These are phyloP conservation scores for Amphibalanus amphitrite DNA, from an alignment of 1,140 invertebrate genomes.

Conservation along the genomic window DNA sequence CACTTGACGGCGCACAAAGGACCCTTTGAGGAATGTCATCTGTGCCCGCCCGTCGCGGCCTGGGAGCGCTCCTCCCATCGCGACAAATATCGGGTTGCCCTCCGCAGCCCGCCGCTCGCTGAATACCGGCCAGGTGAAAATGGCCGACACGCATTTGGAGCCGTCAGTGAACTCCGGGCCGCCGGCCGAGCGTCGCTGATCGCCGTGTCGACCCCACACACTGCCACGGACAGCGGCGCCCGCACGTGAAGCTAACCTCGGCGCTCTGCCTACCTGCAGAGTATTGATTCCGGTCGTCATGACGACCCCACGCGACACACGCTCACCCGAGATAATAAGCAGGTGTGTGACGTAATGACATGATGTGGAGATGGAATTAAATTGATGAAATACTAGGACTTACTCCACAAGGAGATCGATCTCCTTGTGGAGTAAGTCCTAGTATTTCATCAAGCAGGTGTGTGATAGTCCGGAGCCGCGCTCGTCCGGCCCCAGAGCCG, in stretches of 20 bases:
- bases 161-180: too few relatives aligned
- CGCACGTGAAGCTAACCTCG: not conserved
- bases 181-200: not conserved
- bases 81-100: not conserved
- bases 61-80: not conserved
- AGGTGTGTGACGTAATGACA: not conserved
- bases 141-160: not conserved
- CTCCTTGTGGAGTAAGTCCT: too few relatives aligned
- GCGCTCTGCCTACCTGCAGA: not conserved
- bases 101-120: not conserved
- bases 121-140: not conserved
- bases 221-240: not conserved
- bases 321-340: not conserved
- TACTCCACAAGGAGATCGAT: too few relatives aligned
- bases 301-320: not conserved
- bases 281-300: not conserved
- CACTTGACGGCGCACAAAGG: not conserved
- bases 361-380: not conserved
- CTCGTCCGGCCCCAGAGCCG: too few relatives aligned
- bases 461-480: too few relatives aligned
- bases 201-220: not conserved
- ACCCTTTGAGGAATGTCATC: not conserved
- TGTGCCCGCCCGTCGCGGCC: not conserved
- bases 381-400: too few relatives aligned
- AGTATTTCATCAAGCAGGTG: too few relatives aligned